Conservation (phyloP, 1,140 invertebrate genomes). For the Pseudomyrmex cubaensis region DNA sequence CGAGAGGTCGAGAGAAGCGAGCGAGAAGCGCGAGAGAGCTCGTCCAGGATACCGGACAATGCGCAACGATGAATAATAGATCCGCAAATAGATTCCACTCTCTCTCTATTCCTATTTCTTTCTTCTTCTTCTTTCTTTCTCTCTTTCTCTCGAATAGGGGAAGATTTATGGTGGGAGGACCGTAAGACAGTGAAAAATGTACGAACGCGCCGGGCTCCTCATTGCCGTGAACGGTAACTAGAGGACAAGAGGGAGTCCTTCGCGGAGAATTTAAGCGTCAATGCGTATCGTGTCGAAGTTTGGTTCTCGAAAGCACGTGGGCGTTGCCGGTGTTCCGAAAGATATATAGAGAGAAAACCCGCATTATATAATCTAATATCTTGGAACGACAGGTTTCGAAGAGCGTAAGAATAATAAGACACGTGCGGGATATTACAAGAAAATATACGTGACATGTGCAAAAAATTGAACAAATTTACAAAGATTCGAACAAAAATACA, state of each 20-base stretch:
- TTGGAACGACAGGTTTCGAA: conserved; percentile 18
- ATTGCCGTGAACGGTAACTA: conserved; percentile 55
- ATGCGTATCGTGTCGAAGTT: conserved; percentile 42
- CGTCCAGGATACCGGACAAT: conserved; percentile 59
- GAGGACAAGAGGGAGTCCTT: conserved; percentile 32
- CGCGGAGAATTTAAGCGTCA: conserved; percentile 48
- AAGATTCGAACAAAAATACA: background rate
- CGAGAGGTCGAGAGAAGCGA: conserved; percentile 22
- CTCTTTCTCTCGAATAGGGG: conserved; percentile 26
- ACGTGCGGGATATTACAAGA: background rate
- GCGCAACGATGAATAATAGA: conserved; percentile 70
- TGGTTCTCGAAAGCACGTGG: conserved; percentile 37
- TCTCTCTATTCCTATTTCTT: background rate
- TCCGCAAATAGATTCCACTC: conserved; percentile 59
- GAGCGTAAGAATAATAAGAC: background rate
- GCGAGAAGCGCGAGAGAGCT: background rate
- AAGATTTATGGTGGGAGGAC: conserved; percentile 56
- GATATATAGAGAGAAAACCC: background rate
- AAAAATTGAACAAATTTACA: background rate
- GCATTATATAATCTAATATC: background rate
- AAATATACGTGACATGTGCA: background rate
- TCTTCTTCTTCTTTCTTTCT: conserved; percentile 2
- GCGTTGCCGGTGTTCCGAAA: conserved; percentile 13
- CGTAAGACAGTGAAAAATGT: conserved; percentile 62
- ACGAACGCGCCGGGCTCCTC: conserved; percentile 49